phyloP scores from a whole-genome alignment of 2,113 vertebrate genomes.

The Castor canadensis region DNA sequence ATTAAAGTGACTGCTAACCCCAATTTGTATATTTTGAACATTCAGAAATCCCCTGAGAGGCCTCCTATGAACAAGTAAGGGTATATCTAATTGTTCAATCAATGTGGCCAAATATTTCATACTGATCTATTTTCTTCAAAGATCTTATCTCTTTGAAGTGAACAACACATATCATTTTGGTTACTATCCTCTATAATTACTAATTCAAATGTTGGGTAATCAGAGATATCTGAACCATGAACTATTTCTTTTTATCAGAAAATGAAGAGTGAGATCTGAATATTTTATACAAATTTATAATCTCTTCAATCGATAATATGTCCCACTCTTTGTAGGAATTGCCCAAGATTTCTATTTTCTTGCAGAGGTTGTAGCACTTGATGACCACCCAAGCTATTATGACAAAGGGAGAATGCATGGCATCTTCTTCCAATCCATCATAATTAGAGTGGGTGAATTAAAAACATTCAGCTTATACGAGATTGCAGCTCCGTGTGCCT shows the following conservation, averaged over 20 bases:
- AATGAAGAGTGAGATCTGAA: background rate
- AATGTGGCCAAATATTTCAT: background rate
- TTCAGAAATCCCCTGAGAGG: background rate
- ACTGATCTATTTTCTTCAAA: background rate
- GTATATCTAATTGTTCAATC: background rate
- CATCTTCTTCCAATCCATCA: constrained; percentile 68
- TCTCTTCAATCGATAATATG: background rate
- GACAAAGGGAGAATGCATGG: constrained; percentile 56
- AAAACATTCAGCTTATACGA: background rate
- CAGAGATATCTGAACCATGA: background rate
- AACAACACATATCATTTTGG: background rate
- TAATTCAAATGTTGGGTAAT: constrained; percentile 9
- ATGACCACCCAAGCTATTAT: constrained; percentile 40
- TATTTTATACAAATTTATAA: background rate
- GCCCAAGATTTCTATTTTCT: background rate
- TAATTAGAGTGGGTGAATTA: constrained; percentile 53
- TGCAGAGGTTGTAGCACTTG: background rate
- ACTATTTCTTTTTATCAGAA: background rate
- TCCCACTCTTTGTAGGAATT: background rate
- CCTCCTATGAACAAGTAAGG: background rate
- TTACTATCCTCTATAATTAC: background rate
- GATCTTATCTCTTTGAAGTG: background rate
- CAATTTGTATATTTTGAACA: background rate
- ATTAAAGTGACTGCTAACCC: background rate
- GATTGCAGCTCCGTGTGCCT: constrained; percentile 57